A percentile compares a stretch with the other conserved stretches of the same genome.
These are phyloP conservation scores for Eidolon helvum DNA, from an alignment of 2,113 vertebrate genomes.

Conservation along the genomic window DNA sequence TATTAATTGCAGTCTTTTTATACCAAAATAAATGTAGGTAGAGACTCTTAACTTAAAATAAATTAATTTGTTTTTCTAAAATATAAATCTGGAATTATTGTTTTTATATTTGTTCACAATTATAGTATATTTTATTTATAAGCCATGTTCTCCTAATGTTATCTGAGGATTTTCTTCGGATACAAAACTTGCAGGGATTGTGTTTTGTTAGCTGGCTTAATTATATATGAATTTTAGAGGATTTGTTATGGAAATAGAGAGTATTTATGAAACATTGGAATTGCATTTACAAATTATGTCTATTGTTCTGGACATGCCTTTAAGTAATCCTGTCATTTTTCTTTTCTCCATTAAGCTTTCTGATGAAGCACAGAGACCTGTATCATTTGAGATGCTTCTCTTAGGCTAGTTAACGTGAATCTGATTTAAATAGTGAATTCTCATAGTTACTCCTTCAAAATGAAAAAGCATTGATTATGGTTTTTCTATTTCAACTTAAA, in stretches of 20 bases:
- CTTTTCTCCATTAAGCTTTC: background rate
- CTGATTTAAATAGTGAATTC: background rate
- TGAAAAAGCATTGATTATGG: constrained; percentile 11
- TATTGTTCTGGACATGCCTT: background rate
- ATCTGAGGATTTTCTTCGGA: constrained; percentile 26
- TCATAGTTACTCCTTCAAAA: background rate
- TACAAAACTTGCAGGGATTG: background rate
- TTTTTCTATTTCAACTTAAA: constrained; percentile 32
- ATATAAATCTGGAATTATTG: constrained; percentile 49
- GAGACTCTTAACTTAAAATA: constrained; percentile 45
- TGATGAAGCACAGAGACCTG: background rate
- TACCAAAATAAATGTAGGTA: constrained; percentile 50
- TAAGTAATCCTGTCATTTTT: constrained; percentile 8
- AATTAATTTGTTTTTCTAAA: constrained; percentile 52
- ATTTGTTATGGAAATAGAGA: constrained; percentile 7
- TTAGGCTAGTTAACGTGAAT: background rate
- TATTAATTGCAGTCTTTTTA: constrained; percentile 58
- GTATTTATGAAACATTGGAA: constrained; percentile 35
- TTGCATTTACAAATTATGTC: constrained; percentile 7
- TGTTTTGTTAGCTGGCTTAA: constrained; percentile 32
- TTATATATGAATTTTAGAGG: constrained; percentile 5
- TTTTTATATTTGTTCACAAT: constrained; percentile 60
- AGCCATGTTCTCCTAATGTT: background rate
- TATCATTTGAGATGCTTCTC: background rate
- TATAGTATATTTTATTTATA: constrained; percentile 31